Evolutionary conservation across 1,140 invertebrate species (phyloP), one percentile per base, ranked within the genome.

Genomic region (Drosophila takahashii): DNA sequence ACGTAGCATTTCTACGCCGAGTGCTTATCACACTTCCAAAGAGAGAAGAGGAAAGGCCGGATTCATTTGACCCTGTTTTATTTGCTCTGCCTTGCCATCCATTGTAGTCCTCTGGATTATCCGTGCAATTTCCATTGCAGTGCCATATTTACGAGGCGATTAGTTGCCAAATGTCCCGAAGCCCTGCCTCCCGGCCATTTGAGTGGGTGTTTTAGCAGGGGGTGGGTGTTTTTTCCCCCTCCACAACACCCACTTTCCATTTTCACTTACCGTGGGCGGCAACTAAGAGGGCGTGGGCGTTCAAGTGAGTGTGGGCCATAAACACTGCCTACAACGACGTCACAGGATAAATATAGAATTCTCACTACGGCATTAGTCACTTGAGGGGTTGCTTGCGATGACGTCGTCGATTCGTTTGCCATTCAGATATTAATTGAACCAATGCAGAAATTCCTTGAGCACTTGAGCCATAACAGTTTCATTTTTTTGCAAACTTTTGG

Each of bases 81-180:
- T 85, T 85, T 66, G 41, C 70, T 41, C 60, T 41, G 54, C 59
- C 59, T 60, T 64, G 69, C 69, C 37, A 32, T 57, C 57, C 37
- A n/a, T 7, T 29, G 27, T 32, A 9, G 29, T 8, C 29, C 8
- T 34, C 26, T 45, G 54, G 50, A 48, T 77, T 58, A 75, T 45
- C 34, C 62, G 47, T 70, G 62, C 59, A 62, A 67, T 62, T 79
- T 76, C 54, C 71, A 74, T 67, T 84, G 80, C 73, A 77, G 58
- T 60, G 47, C 48, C 51, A 45, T 81, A 71, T 78, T 87, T 85
- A 86, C 86, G 81, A 76, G 69, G 34, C 81, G 70, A 77, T 77
- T 84, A 84, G 84, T 80, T 85, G 66, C 39, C 52, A 41, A 54
- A 26, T 53, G 53, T 18, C 34, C 39, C 34, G n/a, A 7, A 9